A percentile compares a stretch with the other conserved stretches of the same genome.
Conservation (phyloP, 2,113 vertebrate species). For the Brienomyrus brachyistius region DNA sequence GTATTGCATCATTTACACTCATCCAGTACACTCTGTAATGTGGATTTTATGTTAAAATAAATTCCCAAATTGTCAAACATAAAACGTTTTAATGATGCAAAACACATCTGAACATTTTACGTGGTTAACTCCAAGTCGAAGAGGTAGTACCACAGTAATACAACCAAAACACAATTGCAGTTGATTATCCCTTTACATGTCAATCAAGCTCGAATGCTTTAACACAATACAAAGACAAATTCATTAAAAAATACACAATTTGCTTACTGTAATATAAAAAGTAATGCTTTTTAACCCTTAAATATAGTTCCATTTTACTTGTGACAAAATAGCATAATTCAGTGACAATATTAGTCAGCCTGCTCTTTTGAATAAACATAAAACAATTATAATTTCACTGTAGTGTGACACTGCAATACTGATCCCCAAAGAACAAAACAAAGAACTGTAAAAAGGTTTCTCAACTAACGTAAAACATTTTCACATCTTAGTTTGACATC, state of each 20-base stretch:
- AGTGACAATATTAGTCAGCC: background rate
- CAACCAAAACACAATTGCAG: background rate
- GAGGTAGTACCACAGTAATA: slow-evolving; percentile 20
- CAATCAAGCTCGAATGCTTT: background rate
- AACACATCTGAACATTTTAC: background rate
- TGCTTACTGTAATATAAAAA: background rate
- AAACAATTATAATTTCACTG: slow-evolving; percentile 20
- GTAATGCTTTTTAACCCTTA: background rate
- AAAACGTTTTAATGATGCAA: slow-evolving; percentile 20
- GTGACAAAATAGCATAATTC: slow-evolving; percentile 18
- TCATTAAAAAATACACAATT: slow-evolving; percentile 7
- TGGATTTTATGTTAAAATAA: background rate
- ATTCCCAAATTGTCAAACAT: slow-evolving; percentile 12
- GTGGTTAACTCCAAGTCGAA: slow-evolving; percentile 19
- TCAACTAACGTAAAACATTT: background rate
- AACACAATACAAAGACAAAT: background rate
- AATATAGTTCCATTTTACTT: slow-evolving; percentile 38
- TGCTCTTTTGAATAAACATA: slow-evolving; percentile 8
- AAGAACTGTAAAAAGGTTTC: background rate
- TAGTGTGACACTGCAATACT: slow-evolving; percentile 40
- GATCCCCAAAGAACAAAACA: slow-evolving; percentile 16
- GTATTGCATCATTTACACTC: background rate
- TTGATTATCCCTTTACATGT: slow-evolving; percentile 16
- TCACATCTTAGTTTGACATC: background rate
- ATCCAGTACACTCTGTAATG: background rate